phyloP scores from a whole-genome alignment of 2,888 invertebrate species.

The Chrysolina haemoptera region DNA sequence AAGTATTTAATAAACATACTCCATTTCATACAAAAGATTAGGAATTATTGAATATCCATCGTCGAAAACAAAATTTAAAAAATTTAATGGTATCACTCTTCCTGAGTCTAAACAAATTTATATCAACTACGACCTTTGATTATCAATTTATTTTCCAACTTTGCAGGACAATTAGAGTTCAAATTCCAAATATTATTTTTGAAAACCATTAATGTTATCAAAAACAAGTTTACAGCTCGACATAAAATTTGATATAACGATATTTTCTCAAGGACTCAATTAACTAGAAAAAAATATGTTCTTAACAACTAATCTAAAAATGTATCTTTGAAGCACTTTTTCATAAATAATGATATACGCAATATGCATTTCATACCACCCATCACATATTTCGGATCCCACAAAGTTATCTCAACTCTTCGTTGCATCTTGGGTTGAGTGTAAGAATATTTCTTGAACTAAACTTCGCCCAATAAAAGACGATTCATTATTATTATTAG shows the following conservation, averaged over 20 bases:
- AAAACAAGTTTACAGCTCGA: background rate
- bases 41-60: background rate
- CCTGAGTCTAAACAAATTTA: background rate
- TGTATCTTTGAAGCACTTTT: too few species aligned
- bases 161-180: background rate
- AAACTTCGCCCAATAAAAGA: too few species aligned
- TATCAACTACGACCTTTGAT: background rate
- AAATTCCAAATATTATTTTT: slow-evolving; percentile 1
- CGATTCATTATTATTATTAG: too few species aligned
- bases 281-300: background rate
- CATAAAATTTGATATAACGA: background rate
- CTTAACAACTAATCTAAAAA: too few species aligned
- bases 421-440: too few species aligned
- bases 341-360: too few species aligned
- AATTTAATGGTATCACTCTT: background rate
- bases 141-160: background rate
- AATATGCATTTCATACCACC: too few species aligned
- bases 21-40: background rate
- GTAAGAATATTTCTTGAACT: too few species aligned
- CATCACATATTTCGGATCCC: too few species aligned
- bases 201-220: background rate
- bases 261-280: background rate
- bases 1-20: background rate
- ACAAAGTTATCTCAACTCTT: too few species aligned
- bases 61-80: background rate